Base-by-base conservation (phyloP, 2,113 vertebrate species). In the Gobiocypris rarus region DNA sequence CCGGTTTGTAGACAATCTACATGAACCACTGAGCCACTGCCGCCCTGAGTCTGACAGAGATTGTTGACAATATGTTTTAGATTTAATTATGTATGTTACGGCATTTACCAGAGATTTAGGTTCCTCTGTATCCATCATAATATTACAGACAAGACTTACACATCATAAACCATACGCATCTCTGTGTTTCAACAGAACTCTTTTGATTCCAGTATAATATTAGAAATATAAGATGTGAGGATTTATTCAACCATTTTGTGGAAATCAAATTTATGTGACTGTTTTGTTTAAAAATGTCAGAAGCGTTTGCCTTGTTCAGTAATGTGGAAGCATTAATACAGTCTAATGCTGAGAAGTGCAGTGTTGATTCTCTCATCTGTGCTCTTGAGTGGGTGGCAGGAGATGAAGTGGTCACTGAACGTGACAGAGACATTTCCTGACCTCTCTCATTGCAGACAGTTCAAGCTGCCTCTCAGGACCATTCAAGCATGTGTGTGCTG, bases 361-460 rank as follows among this genome's bases (percentile, higher is more conserved):
- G 3, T 50, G 58, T 63, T 61, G 69, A 83, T 73, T 83, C n/a
- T 58, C 24, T 24, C 58, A 75, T 84, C 59, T 50, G 31, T 9
- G 17, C 9, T 45, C 74, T 38, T 78, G 45, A 74, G 56, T 58
- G 41, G 50, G 48, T 43, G 45, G 31, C 48, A n/a, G 67, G 24
- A 78, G n/a, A 78, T 58, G 63, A 77, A 31, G 45, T 58, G 75
- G 19, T 28, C 54, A 70, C 26, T 54, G 19, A 50, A 50, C 14
- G 15, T 22, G 54, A 77, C 59, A 73, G 52, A 48, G 74, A 61
- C 19, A 34, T 75, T 83, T 83, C 17, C 48, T 76, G 74, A 86
- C 58, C 74, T 86, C 63, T 45, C 76, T 80, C 75, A 38, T 34
- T 71, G 81, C 63, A n/a, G 81, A 43, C 63, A 28, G 31, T 59